Percentiles rank a stretch among this genome's conserved stretches.
phyloP scores from a whole-genome alignment of 2,113 vertebrate species.

The Pygoscelis adeliae region DNA sequence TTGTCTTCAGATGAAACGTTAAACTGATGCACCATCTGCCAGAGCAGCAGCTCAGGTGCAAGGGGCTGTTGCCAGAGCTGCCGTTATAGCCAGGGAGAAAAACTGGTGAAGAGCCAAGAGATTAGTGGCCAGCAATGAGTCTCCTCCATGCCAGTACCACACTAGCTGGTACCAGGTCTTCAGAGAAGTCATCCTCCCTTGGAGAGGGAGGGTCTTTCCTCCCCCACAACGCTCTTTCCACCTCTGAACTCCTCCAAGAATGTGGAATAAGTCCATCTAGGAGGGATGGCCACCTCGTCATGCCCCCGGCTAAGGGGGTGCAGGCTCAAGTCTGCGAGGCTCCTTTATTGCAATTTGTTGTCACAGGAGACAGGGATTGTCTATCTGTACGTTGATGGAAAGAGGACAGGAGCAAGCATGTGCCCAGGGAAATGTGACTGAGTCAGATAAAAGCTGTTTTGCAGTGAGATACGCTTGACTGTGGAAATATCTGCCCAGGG shows the following conservation, averaged over 20 bases:
- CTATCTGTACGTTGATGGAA: accelerated
- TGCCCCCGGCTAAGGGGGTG: accelerated
- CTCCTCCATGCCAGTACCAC: accelerated
- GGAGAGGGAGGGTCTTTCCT: background rate
- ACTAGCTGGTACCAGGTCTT: too few species aligned
- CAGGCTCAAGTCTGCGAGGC: background rate
- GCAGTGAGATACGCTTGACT: background rate
- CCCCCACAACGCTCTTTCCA: background rate
- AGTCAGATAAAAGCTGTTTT: background rate
- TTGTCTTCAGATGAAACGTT: background rate
- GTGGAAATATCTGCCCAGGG: background rate
- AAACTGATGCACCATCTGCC: background rate
- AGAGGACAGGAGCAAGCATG: background rate
- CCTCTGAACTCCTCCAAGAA: background rate
- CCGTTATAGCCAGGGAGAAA: background rate
- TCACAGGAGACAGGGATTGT: background rate
- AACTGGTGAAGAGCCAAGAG: background rate
- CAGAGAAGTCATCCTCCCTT: too few species aligned
- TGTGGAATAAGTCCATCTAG: accelerated
- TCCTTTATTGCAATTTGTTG: background rate
- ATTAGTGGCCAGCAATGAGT: background rate
- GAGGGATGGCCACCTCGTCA: background rate
- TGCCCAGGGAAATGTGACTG: background rate
- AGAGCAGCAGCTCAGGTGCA: background rate
- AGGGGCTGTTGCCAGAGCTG: background rate